Conservation (phyloP, 2,888 invertebrate genomes). For the Ceramica pisi region DNA sequence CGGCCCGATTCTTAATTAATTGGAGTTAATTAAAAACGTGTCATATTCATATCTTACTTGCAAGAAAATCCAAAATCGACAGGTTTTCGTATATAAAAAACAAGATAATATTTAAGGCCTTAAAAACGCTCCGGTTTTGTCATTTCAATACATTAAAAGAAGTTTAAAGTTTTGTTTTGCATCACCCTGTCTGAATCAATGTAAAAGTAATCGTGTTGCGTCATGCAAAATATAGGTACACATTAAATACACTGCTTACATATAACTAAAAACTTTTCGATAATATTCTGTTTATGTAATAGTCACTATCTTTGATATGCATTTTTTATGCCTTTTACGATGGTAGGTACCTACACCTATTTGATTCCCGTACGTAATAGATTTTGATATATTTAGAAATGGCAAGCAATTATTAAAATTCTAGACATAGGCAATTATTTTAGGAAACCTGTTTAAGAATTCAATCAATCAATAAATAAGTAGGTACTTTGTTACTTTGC, state of each 20-base stretch:
- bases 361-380: not conserved
- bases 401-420: not conserved
- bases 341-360: not conserved
- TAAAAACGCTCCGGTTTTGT: not conserved
- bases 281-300: slow-evolving; percentile 4
- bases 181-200: not conserved
- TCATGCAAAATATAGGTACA: not conserved
- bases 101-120: not conserved
- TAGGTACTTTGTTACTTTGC: not conserved
- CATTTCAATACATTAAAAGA: not conserved
- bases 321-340: not conserved
- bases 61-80: not conserved
- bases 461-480: not conserved
- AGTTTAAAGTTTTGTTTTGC: not conserved
- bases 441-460: no score
- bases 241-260: not conserved
- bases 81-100: not conserved
- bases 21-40: not conserved
- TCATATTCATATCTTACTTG: not conserved
- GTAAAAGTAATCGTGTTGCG: not conserved
- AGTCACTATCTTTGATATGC: not conserved
- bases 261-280: not conserved
- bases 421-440: no score
- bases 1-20: not conserved
- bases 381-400: not conserved